Base-by-base conservation (phyloP, 1,140 invertebrate genomes). In the Habropoda laboriosa region DNA sequence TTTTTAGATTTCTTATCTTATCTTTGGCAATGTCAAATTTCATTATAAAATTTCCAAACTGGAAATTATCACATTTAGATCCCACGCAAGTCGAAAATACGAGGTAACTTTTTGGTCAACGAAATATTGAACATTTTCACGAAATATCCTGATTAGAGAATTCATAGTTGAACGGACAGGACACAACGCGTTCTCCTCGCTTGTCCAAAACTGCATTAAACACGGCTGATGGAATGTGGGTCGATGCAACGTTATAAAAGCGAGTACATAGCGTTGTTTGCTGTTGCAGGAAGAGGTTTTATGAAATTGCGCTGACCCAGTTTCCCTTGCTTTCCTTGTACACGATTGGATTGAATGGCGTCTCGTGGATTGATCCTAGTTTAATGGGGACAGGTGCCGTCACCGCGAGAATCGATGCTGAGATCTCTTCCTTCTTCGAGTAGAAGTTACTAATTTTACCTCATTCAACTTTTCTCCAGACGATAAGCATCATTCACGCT, bases 281-380 rank as follows among this genome's bases (percentile, higher is more conserved):
- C 75, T 71, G 75, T 78, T 78, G 38, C 75, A 61, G 66, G 66
- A 61, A 38, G 55, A 40, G 75, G 75, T 78, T 78, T 78, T 78
- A 71, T 78, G 75, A 78, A 78, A 78, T 71, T 78, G 75, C 42
- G 42, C 75, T 49, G 66, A 51, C 67, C 75, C 55, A 71, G 66
- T 78, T 78, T 60, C 67, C n/a, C 32, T 49, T 49, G 42, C 42
- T 32, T 64, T 75, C 42, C 53, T 61, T 70, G 75, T 47, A 51
- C 75, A 38, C 67, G 66, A 71, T 77, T 70, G 64, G 64, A 58
- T 70, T 70, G 47, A 53, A 68, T 45, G 47, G 35, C 32, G 51
- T 68, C 66, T 64, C 40, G 64, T n/a, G 55, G 35, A 78, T 70
- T 70, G 75, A 71, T 77, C 40, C 64, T 58, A 27, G n/a, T 35